Conservation (phyloP, 2,797 vertebrate genomes). For the Dryobates pubescens region DNA sequence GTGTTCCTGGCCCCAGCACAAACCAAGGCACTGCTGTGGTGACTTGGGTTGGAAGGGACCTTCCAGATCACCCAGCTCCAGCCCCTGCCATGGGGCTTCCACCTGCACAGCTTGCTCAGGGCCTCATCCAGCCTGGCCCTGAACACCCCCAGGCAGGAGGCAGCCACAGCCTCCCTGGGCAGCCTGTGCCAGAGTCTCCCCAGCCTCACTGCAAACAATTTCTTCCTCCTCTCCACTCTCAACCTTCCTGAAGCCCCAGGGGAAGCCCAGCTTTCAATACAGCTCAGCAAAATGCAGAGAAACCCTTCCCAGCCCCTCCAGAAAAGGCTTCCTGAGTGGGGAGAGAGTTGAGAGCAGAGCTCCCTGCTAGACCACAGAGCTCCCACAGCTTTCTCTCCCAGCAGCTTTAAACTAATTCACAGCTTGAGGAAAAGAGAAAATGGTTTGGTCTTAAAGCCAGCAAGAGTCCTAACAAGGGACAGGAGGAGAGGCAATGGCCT, state of each 20-base stretch:
- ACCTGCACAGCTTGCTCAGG: too few relatives aligned
- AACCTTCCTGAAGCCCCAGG: background rate
- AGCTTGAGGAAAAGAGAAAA: background rate
- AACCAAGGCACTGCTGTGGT: background rate
- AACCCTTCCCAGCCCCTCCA: background rate
- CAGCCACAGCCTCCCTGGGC: too few relatives aligned
- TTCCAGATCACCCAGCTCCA: too few relatives aligned
- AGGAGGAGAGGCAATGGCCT: too few relatives aligned
- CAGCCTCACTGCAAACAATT: too few relatives aligned
- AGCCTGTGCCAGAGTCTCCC: too few relatives aligned
- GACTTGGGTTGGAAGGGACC: background rate
- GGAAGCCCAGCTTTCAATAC: background rate
- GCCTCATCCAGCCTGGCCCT: too few relatives aligned
- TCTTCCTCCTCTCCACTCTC: background rate
- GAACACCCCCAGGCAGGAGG: too few relatives aligned
- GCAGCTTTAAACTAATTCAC: background rate
- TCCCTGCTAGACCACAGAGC: background rate
- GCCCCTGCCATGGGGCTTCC: too few relatives aligned
- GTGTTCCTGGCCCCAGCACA: background rate
- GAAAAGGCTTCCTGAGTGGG: background rate
- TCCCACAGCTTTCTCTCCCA: background rate
- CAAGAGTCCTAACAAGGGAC: background rate
- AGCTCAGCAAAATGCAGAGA: background rate
- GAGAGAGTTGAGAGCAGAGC: background rate
- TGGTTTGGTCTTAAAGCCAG: background rate